Percentiles rank a stretch among this genome's conserved stretches.
These are phyloP conservation scores for Papilio dardanus DNA, from an alignment of 1,140 invertebrate species.

Conservation along the genomic window DNA sequence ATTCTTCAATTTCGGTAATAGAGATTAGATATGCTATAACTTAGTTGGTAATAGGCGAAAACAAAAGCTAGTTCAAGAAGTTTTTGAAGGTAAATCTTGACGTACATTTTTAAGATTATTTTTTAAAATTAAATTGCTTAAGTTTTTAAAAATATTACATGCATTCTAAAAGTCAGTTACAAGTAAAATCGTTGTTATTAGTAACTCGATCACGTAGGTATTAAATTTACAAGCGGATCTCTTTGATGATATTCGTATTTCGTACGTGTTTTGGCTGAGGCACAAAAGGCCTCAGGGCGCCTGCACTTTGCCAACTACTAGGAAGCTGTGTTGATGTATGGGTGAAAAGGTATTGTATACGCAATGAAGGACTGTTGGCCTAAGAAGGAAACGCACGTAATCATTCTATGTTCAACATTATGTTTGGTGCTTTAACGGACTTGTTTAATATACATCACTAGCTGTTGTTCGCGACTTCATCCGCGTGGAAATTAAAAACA, in stretches of 20 bases:
- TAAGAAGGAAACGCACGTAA: background rate
- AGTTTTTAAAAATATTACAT: constrained; percentile 27
- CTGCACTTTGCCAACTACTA: constrained; percentile 10
- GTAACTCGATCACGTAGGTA: constrained; percentile 63
- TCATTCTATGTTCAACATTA: background rate
- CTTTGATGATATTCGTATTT: constrained; percentile 68
- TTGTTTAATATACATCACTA: no score
- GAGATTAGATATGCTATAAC: background rate
- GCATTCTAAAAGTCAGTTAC: constrained; percentile 48
- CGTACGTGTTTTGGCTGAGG: constrained; percentile 63
- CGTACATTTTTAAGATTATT: background rate
- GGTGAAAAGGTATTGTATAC: constrained; percentile 13
- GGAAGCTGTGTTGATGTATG: constrained; percentile 28
- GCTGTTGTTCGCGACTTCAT: no score
- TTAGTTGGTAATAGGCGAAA: background rate
- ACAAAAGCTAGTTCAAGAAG: background rate
- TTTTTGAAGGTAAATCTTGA: background rate
- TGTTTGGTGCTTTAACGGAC: background rate
- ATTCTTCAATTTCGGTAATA: background rate
- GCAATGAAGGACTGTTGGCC: background rate
- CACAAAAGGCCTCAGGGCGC: constrained; percentile 39
- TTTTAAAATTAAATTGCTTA: background rate
- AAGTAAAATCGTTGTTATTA: constrained; percentile 58
- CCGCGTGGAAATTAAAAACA: no score
- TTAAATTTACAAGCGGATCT: constrained; percentile 67